Evolutionary conservation across 2,797 vertebrate genomes (phyloP), one percentile per base, ranked within the genome.

Genomic region (Rhinatrema bivittatum): DNA sequence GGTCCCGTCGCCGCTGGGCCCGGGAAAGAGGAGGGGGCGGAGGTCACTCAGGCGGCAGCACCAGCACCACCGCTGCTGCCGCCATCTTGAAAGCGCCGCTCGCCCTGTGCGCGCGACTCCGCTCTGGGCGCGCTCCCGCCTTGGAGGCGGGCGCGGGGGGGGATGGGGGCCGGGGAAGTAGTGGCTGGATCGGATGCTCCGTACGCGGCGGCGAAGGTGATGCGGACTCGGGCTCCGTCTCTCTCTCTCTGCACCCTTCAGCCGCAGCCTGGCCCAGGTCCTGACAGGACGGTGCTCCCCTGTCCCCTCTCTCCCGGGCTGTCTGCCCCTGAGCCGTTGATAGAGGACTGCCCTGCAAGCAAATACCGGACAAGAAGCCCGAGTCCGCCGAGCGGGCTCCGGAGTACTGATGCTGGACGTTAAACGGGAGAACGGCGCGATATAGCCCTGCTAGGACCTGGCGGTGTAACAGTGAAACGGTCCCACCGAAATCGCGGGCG

Each of bases 381-480:
- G n/a, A n/a, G n/a, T n/a, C n/a, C n/a, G n/a, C n/a, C n/a, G n/a
- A n/a, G n/a, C n/a, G n/a, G n/a, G n/a, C n/a, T n/a, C n/a, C n/a
- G n/a, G 23, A 1, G 7, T 4, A 5, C 9, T 7, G 9, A 13
- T 15, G 16, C 14, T 9, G 13, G 3, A 1, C n/a, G 7, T 3
- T 8, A 3, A 9, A 4, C 6, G 2, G 5, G 0, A 3, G n/a
- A 10, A 4, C 10, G 3, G 1, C 1, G n/a, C 20, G 17, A 4
- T 67, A 65, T 21, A 25, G 1, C 10, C 22, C 68, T 60, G 39
- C 43, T 50, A 72, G 66, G 70, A 70, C 68, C 61, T 28, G 5
- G 17, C 12, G 32, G 42, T 37, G 45, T 36, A 20, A 56, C 32
- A 33, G 32, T 12, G 25, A 47, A 16, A 30, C 28, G 15, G 9